Conservation (phyloP, 64 coral and sea anemone species). For the Montipora foliosa region DNA sequence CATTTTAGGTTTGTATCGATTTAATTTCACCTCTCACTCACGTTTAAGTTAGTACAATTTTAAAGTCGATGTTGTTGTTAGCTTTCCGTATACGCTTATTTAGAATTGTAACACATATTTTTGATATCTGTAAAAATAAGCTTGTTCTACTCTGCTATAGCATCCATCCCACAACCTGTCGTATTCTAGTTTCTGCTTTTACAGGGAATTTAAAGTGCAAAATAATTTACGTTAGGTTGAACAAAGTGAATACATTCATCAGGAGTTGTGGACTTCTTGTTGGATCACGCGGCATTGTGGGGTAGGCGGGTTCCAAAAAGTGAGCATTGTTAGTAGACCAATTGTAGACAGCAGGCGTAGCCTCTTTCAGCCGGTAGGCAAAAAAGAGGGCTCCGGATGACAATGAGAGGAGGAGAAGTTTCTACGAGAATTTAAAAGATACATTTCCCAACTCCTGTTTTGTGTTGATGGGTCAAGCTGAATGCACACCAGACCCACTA, state of each 20-base stretch:
- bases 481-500: conserved; percentile 8
- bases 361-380: conserved; percentile 36
- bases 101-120: too few relatives aligned
- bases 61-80: too few relatives aligned
- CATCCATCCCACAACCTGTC: too few relatives aligned
- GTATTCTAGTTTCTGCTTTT: too few relatives aligned
- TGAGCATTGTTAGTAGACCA: conserved; percentile 53
- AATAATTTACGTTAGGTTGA: too few relatives aligned
- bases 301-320: conserved; percentile 56
- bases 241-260: conserved; percentile 23
- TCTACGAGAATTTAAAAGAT: conserved; percentile 37
- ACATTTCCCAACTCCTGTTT: neutral
- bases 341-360: conserved; percentile 35
- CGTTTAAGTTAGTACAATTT: too few relatives aligned
- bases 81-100: too few relatives aligned
- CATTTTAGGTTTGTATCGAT: too few relatives aligned
- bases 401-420: conserved; percentile 38
- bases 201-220: too few relatives aligned
- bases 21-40: too few relatives aligned
- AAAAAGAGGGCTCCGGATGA: conserved; percentile 31
- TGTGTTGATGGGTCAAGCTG: conserved; percentile 1
- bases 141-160: too few relatives aligned
- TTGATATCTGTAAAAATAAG: too few relatives aligned
- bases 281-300: conserved; percentile 46
- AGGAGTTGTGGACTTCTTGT: conserved; percentile 47